These are phyloP conservation scores for Campylorhamphus procurvoides DNA, from an alignment of 2,113 vertebrate species.

Conservation along the genomic window DNA sequence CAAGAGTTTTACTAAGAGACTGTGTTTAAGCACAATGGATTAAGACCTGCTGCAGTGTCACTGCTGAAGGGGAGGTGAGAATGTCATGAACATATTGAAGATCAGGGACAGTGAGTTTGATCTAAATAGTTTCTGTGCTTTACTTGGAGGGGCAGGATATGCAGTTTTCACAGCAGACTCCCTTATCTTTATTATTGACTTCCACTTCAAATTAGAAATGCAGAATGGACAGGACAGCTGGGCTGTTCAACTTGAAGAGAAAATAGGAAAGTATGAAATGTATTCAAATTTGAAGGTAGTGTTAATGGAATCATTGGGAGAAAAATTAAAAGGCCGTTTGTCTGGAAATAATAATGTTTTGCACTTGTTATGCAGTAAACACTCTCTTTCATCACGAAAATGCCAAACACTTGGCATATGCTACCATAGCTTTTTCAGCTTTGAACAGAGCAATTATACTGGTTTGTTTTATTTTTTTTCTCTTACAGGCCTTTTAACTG, in stretches of 20 bases:
- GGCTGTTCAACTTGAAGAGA: background rate
- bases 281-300: background rate
- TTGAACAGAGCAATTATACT: background rate
- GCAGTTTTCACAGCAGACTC: background rate
- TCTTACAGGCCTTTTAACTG: background rate
- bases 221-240: background rate
- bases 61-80: conserved; percentile 63
- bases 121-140: background rate
- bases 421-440: background rate
- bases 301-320: background rate
- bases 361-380: background rate
- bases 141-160: background rate
- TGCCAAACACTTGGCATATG: background rate
- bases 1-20: conserved; percentile 22
- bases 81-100: conserved; percentile 17
- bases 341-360: background rate
- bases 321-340: background rate
- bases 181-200: background rate
- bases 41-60: conserved; percentile 41
- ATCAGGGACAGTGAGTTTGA: background rate
- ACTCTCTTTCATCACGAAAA: background rate
- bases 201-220: background rate
- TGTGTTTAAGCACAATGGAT: conserved; percentile 46
- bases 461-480: background rate
- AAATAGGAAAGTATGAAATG: background rate